A percentile compares a stretch with the other conserved stretches of the same genome.
These are phyloP conservation scores for Neomorphus geoffroyi DNA, from an alignment of 2,797 vertebrate genomes.

Conservation along the genomic window DNA sequence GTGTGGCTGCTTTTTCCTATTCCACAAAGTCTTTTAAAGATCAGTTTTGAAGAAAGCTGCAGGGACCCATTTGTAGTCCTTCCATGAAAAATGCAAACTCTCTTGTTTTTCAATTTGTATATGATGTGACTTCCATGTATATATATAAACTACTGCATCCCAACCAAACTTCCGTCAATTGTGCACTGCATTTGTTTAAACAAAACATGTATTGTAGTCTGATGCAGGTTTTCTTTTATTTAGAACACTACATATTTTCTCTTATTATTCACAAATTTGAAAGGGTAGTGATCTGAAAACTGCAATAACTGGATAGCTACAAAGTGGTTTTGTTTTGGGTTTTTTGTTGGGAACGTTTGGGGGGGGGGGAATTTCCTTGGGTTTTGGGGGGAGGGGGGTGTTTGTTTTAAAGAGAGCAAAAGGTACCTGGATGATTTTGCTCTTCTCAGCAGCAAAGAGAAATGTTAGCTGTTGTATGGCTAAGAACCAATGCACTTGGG, in stretches of 20 bases:
- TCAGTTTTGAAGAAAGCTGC: constrained; percentile 34
- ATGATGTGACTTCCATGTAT: constrained; percentile 82
- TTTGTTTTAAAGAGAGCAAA: constrained; percentile 61
- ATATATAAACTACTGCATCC: constrained; percentile 70
- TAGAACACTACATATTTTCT: constrained; percentile 79
- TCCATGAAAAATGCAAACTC: not conserved
- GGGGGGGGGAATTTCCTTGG: too few species aligned
- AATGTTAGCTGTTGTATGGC: constrained; percentile 72
- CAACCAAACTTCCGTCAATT: constrained; percentile 85
- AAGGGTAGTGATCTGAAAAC: constrained; percentile 67
- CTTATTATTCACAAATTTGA: constrained; percentile 60
- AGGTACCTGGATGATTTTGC: constrained; percentile 51
- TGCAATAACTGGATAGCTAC: constrained; percentile 78
- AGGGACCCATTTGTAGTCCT: constrained; percentile 52
- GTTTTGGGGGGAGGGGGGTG: too few species aligned
- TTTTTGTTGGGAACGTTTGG: too few species aligned
- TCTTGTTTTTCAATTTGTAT: constrained; percentile 57
- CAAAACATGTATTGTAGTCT: constrained; percentile 82
- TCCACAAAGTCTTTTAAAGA: not conserved
- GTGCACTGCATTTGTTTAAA: constrained; percentile 87
- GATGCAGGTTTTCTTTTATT: constrained; percentile 78
- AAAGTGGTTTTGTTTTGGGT: constrained; percentile 6
- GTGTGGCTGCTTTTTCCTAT: constrained; percentile 29
- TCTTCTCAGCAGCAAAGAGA: constrained; percentile 65
- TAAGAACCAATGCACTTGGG: constrained; percentile 70